Evolutionary conservation across 2,888 invertebrate species (phyloP), one percentile per base, ranked within the genome.

Genomic region (Argyresthia goedartella): DNA sequence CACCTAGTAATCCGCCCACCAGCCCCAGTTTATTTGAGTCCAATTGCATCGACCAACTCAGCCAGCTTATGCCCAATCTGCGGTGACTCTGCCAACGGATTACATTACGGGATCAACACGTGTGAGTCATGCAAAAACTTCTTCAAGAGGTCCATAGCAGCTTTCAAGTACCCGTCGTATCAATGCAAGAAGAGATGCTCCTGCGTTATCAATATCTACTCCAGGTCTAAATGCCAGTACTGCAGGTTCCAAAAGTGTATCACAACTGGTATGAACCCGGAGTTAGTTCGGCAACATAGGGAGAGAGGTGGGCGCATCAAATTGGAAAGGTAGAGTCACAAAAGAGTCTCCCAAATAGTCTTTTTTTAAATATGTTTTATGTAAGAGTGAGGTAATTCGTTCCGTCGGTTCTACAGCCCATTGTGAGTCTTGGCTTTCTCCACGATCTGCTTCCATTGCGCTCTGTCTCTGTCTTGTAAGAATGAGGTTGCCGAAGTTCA

Each of bases 121-220:
- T 76, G 76, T 39, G 76, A 73, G 25, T 72, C 76, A 1, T 76
- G 76, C 62, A 74, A 71, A 49, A 62, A 64, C 0, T 76, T 76
- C 59, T 76, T 76, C 60, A 71, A 69, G 53, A 56, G 75, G 42
- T 53, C 65, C 11, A 56, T 71, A n/a, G 49, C 52, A 4, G 53
- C 52, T 1, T 49, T 59, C 0, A 64, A 60, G 39, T 49, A 52
- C 0, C 10, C 42, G 0, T 55, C 54, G 1, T 69, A 58, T 43
- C 36, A 11, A 11, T 69, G 69, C 46, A 2, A 7, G 9, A 39
- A 8, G 0, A 33, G 15, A 3, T 56, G 54, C 0, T 15, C 34
- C 11, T 72, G 71, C 36, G 0, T 0, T 0, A 8, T 72, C 1
- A 57, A 49, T 4, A 52, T 51, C 0, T 43, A 25, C 1, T 55